A percentile compares a stretch with the other conserved stretches of the same genome.
These are phyloP conservation scores for Cichladusa arquata DNA, from an alignment of 2,113 vertebrate genomes.

Conservation along the genomic window DNA sequence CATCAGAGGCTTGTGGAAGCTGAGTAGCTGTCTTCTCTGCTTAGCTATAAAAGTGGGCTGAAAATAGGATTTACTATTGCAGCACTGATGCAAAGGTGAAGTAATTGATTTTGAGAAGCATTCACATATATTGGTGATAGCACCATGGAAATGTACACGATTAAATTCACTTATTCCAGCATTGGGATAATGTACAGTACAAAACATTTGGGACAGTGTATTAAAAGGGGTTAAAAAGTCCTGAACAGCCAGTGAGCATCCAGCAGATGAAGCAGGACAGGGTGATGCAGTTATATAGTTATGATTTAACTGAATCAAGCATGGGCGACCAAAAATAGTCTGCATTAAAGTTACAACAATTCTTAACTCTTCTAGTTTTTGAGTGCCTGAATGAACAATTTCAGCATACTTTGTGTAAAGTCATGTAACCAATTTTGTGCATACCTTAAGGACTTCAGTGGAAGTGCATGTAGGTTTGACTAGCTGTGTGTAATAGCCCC, in stretches of 20 bases:
- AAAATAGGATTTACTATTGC: background rate
- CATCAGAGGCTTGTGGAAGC: background rate
- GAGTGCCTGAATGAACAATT: background rate
- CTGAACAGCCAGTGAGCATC: background rate
- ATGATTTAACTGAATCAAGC: background rate
- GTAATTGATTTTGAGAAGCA: background rate
- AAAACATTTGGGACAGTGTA: background rate
- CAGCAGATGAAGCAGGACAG: background rate
- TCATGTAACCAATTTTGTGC: background rate
- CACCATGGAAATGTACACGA: background rate
- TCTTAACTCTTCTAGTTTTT: background rate
- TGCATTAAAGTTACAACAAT: background rate
- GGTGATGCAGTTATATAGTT: background rate
- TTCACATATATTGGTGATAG: background rate
- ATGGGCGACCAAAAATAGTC: accelerated
- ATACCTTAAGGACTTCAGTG: background rate
- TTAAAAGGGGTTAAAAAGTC: background rate
- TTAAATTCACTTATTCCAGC: background rate
- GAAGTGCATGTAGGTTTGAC: background rate
- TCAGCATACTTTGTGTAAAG: background rate
- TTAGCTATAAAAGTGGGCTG: background rate
- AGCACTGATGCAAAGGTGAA: background rate
- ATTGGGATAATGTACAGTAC: background rate
- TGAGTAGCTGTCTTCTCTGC: background rate
- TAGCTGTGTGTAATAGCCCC: accelerated